phyloP scores from a whole-genome alignment of 2,113 vertebrate species.

The Microtus pennsylvanicus region DNA sequence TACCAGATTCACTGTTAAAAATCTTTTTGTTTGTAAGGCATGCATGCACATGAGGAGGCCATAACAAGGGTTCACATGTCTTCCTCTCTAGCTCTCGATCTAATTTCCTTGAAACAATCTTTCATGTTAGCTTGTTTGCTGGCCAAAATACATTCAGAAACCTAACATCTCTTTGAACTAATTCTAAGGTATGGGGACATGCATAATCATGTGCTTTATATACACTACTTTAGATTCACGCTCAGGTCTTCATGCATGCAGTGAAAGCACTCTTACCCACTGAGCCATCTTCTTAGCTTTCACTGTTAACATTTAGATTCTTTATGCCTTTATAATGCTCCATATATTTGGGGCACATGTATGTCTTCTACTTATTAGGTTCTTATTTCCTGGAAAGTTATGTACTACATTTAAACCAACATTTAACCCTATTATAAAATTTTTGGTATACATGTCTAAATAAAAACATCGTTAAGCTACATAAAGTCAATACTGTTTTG shows the following conservation, averaged over 20 bases:
- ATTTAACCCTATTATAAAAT: background rate
- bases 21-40: background rate
- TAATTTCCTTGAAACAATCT: background rate
- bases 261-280: background rate
- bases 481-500: background rate
- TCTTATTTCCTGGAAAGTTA: background rate
- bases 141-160: background rate
- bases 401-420: accelerated
- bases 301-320: background rate
- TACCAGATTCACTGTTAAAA: background rate
- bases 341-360: background rate
- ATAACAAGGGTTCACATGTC: background rate
- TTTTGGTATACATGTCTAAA: background rate
- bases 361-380: too few relatives aligned
- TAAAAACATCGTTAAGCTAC: background rate
- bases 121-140: too few relatives aligned
- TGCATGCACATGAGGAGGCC: background rate
- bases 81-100: background rate
- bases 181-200: background rate
- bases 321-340: background rate
- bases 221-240: background rate
- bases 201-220: background rate
- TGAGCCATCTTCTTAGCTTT: background rate
- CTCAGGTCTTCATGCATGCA: background rate
- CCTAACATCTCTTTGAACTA: too few relatives aligned